Conservation (phyloP, 2,797 vertebrate species). For the Intellagama lesueurii region DNA sequence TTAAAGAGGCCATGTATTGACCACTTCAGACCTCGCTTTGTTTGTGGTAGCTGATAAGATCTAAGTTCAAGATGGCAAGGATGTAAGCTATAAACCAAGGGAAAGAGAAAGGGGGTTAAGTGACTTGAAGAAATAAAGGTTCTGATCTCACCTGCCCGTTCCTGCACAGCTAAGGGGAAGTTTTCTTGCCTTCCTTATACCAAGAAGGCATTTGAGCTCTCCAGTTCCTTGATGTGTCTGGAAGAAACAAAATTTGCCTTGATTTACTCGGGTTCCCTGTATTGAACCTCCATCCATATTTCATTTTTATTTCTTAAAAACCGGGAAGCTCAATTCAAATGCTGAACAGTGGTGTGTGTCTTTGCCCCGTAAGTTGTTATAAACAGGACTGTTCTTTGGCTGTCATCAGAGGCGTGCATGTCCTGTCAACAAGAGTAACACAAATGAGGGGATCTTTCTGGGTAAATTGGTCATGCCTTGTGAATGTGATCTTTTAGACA, state of each 20-base stretch:
- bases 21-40: slow-evolving; percentile 20
- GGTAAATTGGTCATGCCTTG: background rate
- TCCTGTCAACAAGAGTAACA: background rate
- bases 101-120: background rate
- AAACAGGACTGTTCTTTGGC: background rate
- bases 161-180: background rate
- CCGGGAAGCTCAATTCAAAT: background rate
- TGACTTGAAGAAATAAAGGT: background rate
- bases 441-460: background rate
- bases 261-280: background rate
- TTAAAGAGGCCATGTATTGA: slow-evolving; percentile 15
- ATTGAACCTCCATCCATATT: background rate
- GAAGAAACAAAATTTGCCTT: background rate
- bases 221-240: background rate
- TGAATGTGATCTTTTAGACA: background rate
- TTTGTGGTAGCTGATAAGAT: slow-evolving; percentile 27
- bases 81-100: slow-evolving; percentile 30
- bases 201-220: slow-evolving; percentile 1
- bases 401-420: background rate
- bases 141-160: background rate
- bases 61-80: slow-evolving; percentile 33
- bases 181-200: background rate
- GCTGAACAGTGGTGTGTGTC: background rate
- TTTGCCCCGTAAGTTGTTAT: background rate
- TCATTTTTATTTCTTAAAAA: background rate